These are phyloP conservation scores for Salvelinus sp. DNA, from an alignment of 2,113 vertebrate genomes.

Conservation along the genomic window DNA sequence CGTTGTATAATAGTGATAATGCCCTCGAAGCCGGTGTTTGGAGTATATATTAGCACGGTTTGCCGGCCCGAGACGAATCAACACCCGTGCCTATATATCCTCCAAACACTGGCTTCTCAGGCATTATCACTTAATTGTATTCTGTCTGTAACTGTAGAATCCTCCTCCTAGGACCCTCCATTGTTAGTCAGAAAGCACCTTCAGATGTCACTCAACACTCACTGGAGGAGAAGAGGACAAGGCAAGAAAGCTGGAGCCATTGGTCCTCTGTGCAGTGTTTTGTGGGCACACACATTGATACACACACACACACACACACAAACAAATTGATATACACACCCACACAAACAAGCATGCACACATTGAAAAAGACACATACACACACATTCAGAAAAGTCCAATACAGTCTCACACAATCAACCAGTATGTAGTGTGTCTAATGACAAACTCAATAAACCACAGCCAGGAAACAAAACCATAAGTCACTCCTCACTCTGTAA, in stretches of 20 bases:
- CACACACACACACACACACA: not conserved
- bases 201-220: not conserved
- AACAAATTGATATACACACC: not conserved
- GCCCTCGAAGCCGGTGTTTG: too few species aligned
- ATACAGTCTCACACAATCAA: not conserved
- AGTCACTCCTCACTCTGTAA: too few species aligned
- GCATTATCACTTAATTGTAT: too few species aligned
- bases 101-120: too few species aligned
- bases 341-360: constrained; percentile 4
- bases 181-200: not conserved
- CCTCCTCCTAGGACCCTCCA: not conserved
- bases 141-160: not conserved
- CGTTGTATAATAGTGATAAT: too few species aligned
- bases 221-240: not conserved
- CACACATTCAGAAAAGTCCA: not conserved
- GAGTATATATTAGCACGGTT: too few species aligned
- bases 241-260: not conserved
- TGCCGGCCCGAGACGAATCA: too few species aligned
- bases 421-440: not conserved
- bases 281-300: not conserved
- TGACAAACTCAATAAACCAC: not conserved
- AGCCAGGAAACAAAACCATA: not conserved
- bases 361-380: not conserved
- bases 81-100: too few species aligned
- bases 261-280: not conserved